Percentiles rank a stretch among this genome's conserved stretches.
Conservation (phyloP, 2,113 vertebrate species). For the Antennarius striatus region DNA sequence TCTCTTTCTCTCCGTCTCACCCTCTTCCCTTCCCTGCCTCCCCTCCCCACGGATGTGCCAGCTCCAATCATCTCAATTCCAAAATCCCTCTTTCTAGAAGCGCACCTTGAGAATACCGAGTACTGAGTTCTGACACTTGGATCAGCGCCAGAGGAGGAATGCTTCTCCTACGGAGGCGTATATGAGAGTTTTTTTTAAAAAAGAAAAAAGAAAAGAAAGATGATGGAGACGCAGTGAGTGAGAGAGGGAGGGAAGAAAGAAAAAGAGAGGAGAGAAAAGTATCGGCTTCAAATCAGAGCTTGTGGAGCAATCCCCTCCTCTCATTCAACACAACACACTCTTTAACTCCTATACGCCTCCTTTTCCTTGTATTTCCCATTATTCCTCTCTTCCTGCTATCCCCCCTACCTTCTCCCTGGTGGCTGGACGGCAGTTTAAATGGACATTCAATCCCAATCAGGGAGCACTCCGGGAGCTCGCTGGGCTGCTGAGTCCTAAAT, state of each 20-base stretch:
- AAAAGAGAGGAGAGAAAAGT: constrained; percentile 12
- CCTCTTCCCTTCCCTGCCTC: constrained; percentile 3
- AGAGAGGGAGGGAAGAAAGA: constrained; percentile 6
- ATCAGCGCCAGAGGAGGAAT: constrained; percentile 51
- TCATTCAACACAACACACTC: constrained; percentile 27
- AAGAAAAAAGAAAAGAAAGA: constrained; percentile 8
- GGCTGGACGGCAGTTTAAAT: constrained; percentile 77
- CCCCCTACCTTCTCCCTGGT: constrained; percentile 46
- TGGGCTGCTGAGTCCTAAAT: constrained; percentile 73
- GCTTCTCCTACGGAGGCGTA: constrained; percentile 52
- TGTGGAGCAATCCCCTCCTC: constrained; percentile 26
- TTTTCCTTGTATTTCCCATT: constrained; percentile 41
- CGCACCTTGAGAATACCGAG: constrained; percentile 74
- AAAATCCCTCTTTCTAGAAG: constrained; percentile 64
- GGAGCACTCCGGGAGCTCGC: constrained; percentile 74
- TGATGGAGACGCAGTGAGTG: constrained; percentile 32
- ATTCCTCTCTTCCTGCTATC: constrained; percentile 16
- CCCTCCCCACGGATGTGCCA: constrained; percentile 59
- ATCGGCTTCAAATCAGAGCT: constrained; percentile 24
- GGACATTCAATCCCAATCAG: constrained; percentile 83
- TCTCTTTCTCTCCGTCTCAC: not conserved
- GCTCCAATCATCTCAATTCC: constrained; percentile 73
- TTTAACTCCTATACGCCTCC: constrained; percentile 20
- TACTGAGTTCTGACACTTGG: constrained; percentile 70
- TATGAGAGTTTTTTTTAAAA: constrained; percentile 62